These are phyloP conservation scores for Chaenogobius annularis DNA, from an alignment of 2,113 vertebrate species.

Conservation along the genomic window DNA sequence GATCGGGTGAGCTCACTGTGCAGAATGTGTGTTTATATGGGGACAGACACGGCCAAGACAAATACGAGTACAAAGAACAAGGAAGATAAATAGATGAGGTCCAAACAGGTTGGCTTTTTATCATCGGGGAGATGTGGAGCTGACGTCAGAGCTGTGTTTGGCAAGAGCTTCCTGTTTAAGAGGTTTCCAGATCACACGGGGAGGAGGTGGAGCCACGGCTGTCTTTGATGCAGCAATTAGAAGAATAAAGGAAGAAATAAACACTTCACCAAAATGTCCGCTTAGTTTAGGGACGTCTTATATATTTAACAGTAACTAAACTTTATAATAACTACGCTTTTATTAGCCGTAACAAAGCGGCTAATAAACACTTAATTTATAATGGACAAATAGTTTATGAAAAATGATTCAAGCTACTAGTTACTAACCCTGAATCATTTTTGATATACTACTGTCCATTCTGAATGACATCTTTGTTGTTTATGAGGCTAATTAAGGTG, in stretches of 20 bases:
- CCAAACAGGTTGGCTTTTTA: conserved; percentile 15
- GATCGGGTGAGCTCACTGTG: conserved; percentile 62
- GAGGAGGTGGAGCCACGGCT: conserved; percentile 12
- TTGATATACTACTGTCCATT: no score
- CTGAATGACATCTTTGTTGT: no score
- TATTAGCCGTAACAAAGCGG: no score
- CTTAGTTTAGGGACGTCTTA: no score
- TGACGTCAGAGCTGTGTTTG: conserved; percentile 48
- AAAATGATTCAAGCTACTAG: no score
- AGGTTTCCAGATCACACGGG: conserved; percentile 33
- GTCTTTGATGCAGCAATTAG: conserved; percentile 19
- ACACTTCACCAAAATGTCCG: background rate
- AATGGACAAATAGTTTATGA: no score
- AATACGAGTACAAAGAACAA: conserved; percentile 3
- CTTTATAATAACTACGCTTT: no score
- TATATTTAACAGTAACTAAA: no score
- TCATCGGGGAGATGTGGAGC: conserved; percentile 23
- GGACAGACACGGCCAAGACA: conserved; percentile 2
- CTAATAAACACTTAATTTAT: no score
- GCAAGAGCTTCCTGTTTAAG: conserved; percentile 52
- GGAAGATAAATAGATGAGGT: background rate
- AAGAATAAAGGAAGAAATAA: background rate
- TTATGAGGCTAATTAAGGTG: no score
- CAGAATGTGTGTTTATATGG: conserved; percentile 23
- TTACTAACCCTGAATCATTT: no score